Conservation (phyloP, 23 tunicate species). For the Phallusia fumigata region DNA sequence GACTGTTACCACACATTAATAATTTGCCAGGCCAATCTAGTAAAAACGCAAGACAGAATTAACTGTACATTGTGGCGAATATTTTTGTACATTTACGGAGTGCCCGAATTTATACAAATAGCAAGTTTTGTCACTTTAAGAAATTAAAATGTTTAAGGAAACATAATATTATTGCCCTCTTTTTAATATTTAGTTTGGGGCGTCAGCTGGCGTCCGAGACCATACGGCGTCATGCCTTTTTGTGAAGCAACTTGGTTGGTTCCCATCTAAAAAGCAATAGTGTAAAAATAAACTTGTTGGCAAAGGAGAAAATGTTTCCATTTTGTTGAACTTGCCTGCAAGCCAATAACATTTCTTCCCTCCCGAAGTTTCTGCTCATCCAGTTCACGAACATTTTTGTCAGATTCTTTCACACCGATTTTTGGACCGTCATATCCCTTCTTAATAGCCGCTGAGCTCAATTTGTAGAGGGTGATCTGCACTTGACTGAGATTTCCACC, state of each 20-base stretch:
- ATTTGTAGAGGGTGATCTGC: conserved; percentile 37
- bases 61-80: no score
- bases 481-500: conserved; percentile 71
- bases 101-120: no score
- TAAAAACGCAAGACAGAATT: no score
- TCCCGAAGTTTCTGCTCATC: conserved; percentile 61
- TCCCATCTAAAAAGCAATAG: conserved; percentile 86
- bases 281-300: neutral
- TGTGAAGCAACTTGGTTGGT: conserved; percentile 92
- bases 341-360: conserved; percentile 79
- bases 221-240: conserved; percentile 88
- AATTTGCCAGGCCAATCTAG: no score
- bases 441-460: conserved; percentile 40
- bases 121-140: no score
- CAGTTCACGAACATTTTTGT: conserved; percentile 45
- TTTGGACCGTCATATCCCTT: conserved; percentile 42
- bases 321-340: conserved; percentile 56
- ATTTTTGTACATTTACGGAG: no score
- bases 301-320: neutral
- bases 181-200: conserved; percentile 22
- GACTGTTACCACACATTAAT: no score
- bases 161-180: neutral
- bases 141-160: no score
- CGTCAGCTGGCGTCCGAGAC: conserved; percentile 67
- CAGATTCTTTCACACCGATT: conserved; percentile 75